Base-by-base conservation (phyloP, 53 echinoderm and acorn worm species). In the Temnopleurus reevesii region DNA sequence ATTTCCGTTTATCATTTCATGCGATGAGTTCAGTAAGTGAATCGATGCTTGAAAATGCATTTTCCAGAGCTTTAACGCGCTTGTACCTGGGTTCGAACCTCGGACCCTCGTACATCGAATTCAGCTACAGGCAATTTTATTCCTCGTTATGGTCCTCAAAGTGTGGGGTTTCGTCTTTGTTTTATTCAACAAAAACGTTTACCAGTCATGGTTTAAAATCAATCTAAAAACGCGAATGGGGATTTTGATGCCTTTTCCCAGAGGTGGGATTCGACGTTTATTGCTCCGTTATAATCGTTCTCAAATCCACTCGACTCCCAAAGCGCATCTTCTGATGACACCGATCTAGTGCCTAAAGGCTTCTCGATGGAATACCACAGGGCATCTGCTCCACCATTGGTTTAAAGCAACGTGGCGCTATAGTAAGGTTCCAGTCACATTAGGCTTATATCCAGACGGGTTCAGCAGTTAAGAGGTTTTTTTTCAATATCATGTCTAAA, bases 311-410 rank as follows among this genome's bases (percentile, higher is more conserved):
- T 6, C 12, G 54, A 36, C 34, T 55, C 83, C 56, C 83, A 25
- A 36, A 23, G 83, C 38, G 56, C 36, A 34, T 55, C 33, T 5
- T 83, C 24, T 15, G 21, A 36, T 83, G 83, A 55, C 83, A 83
- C 56, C 83, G 24, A 77, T 47, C 80, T 28, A 3, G 5, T 80
- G 28, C 30, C 51, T 13, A 19, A 4, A 15, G 80, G 80, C 53
- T 25, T 49, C 49, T 49, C 49, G 26, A 28, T 17, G 57, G 31
- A 34, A 17, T 27, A 53, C 51, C 83, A 54, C 21, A 8, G 1
- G 83, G 58, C 33, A 55, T n/a, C 83, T 55, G 55, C 56, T 33
- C 56, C 83, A 83, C 29, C 83, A 36, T 21, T 24, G 83, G 83
- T 55, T 28, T 57, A 53, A 55, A 57, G 38, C 83, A 83, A 83